Base-by-base conservation (phyloP, 2,888 invertebrate species). In the Nemoura dubitans region DNA sequence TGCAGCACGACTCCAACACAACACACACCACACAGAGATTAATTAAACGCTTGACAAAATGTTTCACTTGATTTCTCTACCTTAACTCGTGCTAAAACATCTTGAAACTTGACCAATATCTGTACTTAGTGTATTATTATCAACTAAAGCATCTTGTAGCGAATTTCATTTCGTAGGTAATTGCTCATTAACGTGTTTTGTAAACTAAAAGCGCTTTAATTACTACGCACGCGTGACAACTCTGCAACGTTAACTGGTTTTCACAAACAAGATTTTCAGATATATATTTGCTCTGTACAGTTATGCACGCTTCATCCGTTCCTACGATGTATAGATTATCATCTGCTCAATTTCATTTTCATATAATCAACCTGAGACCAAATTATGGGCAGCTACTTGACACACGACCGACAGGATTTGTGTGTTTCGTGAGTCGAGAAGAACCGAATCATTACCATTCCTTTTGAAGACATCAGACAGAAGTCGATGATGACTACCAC, bases 41-140 rank as follows among this genome's bases (percentile, higher is more conserved):
- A 84, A 84, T 84, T 76, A 84, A 84, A 59, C 84, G 84, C 59
- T 84, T 84, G 84, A 84, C 84, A 84, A 84, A 59, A 84, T 84
- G 84, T 84, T 84, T 84, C 76, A 84, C 84, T 76, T 59, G 84
- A 84, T 84, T 76, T 84, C 76, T 59, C 16, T 76, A 21, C 76
- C 29, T 14, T 43, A 26, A 42, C 83, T 83, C 83, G 83, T 83
- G 83, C 83, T 83, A 83, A 30, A 29, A 83, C 83, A 42, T 78
- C 78, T 78, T 25, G 26, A 10, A 25, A 82, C 82, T 36, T 36
- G 82, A 25, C 29, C 42, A 83, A 16, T 83, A 36, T 30, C 83
- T 83, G 83, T 42, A 42, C 83, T 42, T 83, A n/a, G 83, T 81
- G 29, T 83, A 26, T 26, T 83, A 42, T 83, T 25, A 83, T 83